Conservation (phyloP, 2,797 vertebrate species). For the Sylvilagus floridanus region DNA sequence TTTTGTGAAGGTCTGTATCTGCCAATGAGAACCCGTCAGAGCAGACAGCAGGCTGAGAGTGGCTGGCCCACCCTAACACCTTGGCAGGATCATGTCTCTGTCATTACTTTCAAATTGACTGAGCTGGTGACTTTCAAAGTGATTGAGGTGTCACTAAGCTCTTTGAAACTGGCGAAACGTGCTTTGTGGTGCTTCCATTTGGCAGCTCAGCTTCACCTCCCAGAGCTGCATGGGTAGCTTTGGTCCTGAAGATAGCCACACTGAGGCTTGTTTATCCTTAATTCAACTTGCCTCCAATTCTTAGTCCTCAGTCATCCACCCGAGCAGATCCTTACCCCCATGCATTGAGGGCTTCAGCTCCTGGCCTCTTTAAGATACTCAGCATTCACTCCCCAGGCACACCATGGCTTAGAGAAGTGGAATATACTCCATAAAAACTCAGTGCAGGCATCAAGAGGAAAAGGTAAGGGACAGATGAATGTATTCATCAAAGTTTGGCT, state of each 20-base stretch:
- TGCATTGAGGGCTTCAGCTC: neutral
- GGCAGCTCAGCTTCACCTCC: neutral
- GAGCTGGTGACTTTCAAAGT: neutral
- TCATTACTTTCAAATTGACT: neutral
- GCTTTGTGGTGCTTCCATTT: neutral
- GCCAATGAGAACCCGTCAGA: neutral
- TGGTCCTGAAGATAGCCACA: neutral
- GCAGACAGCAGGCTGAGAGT: neutral
- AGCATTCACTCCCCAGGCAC: neutral
- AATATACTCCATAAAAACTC: constrained; percentile 24
- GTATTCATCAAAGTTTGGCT: neutral
- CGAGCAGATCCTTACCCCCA: neutral
- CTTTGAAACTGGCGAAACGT: neutral
- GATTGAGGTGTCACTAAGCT: neutral
- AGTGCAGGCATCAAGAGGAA: neutral
- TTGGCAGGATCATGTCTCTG: constrained; percentile 6
- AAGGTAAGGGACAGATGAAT: neutral
- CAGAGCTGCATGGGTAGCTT: neutral
- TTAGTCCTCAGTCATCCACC: neutral
- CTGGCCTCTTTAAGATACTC: neutral
- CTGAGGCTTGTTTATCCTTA: neutral
- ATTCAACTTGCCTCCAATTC: neutral
- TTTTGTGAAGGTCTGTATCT: neutral
- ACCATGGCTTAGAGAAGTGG: neutral
- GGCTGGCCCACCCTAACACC: neutral